Evolutionary conservation across 2,888 invertebrate species (phyloP).

Genomic region (Melanostoma scalare): DNA sequence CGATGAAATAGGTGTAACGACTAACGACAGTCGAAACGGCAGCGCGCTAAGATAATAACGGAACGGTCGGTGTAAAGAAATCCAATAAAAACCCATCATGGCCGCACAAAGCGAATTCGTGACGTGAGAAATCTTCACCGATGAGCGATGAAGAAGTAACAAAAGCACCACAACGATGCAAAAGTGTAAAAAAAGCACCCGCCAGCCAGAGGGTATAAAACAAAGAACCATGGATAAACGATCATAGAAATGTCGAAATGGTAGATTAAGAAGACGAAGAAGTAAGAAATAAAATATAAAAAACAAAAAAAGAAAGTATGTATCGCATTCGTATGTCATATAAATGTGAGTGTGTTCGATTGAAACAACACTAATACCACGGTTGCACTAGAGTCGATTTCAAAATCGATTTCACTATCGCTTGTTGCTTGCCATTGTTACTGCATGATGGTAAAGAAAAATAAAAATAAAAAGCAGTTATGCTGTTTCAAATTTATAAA

Average conservation of each 20-base stretch:
- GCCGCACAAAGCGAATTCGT: slow-evolving; percentile 37
- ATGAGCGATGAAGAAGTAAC: slow-evolving; percentile 4
- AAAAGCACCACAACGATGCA: slow-evolving; percentile 10
- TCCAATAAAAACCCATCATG: slow-evolving; percentile 47
- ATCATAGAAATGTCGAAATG: slow-evolving; percentile 58
- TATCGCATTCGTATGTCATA: slow-evolving; percentile 31
- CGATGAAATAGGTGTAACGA: too few relatives aligned
- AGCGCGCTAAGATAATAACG: background rate
- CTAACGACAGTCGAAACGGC: slow-evolving; percentile 23
- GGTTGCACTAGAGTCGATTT: slow-evolving; percentile 65
- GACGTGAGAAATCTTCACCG: slow-evolving; percentile 43
- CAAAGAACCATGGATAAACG: slow-evolving; percentile 54
- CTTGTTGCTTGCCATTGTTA: slow-evolving; percentile 46
- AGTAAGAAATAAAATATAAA: slow-evolving; percentile 9
- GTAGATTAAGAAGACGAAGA: slow-evolving; percentile 25
- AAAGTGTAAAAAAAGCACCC: slow-evolving; percentile 20
- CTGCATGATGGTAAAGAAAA: slow-evolving; percentile 5
- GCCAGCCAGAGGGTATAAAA: slow-evolving; percentile 11
- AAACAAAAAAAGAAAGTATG: slow-evolving; percentile 59
- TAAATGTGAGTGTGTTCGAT: slow-evolving; percentile 14
- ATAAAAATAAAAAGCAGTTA: slow-evolving; percentile 20
- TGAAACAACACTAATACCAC: slow-evolving; percentile 46
- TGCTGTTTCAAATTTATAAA: slow-evolving; percentile 61
- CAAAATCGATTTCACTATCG: slow-evolving; percentile 72
- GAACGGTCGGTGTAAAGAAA: background rate